A percentile compares a stretch with the other conserved stretches of the same genome.
Conservation (phyloP, 2,797 vertebrate genomes). For the Lycodopsis pacificus region DNA sequence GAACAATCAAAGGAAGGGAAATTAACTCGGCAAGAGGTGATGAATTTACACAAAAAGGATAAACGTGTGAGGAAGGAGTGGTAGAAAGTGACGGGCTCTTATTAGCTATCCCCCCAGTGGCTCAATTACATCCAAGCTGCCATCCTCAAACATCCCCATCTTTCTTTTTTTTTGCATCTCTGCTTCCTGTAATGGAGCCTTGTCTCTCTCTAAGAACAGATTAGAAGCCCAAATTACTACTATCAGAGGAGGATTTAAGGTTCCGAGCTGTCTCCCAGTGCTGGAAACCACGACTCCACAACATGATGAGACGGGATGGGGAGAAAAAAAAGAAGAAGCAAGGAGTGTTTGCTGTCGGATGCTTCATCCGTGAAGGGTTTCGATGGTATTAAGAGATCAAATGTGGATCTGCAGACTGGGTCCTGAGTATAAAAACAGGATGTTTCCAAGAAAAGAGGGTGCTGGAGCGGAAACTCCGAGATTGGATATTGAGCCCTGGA, state of each 20-base stretch:
- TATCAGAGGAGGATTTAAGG: conserved; percentile 61
- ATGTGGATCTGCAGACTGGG: conserved; percentile 36
- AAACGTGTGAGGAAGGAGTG: conserved; percentile 1
- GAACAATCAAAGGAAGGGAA: neutral
- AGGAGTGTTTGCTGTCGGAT: conserved; percentile 6
- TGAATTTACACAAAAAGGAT: neutral
- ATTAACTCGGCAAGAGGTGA: neutral
- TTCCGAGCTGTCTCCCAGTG: conserved; percentile 36
- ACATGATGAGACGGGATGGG: conserved; percentile 1
- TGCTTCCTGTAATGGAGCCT: conserved; percentile 38
- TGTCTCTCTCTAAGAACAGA: conserved; percentile 61
- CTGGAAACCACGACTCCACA: conserved; percentile 21
- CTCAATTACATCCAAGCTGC: conserved; percentile 69
- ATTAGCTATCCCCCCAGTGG: conserved; percentile 63
- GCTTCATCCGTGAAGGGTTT: conserved; percentile 30
- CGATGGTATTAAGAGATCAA: conserved; percentile 56
- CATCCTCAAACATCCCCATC: conserved; percentile 60
- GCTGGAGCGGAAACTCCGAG: conserved; percentile 48
- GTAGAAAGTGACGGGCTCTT: conserved; percentile 39
- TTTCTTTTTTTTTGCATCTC: conserved; percentile 18
- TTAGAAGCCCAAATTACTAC: conserved; percentile 70
- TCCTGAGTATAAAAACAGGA: conserved; percentile 47
- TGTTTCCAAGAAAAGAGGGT: conserved; percentile 55
- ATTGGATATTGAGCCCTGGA: conserved; percentile 56
- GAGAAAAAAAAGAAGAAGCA: neutral